Percentiles rank a stretch among this genome's conserved stretches.
These are phyloP conservation scores for Pseudomyrmex dendroicus DNA, from an alignment of 1,140 invertebrate genomes.

Conservation along the genomic window DNA sequence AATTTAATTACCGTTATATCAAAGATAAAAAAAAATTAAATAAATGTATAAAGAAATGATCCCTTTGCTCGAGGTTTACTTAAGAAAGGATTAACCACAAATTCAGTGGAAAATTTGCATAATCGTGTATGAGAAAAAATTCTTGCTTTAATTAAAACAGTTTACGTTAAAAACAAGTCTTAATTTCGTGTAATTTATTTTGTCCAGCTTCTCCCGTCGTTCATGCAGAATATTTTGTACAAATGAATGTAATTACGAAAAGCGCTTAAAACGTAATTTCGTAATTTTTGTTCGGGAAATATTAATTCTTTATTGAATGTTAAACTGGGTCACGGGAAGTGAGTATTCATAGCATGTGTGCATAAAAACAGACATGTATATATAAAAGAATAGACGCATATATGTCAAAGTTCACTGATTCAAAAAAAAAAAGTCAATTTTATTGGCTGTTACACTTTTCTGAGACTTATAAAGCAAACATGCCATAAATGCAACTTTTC, in stretches of 20 bases:
- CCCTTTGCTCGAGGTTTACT: not conserved
- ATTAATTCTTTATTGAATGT: constrained; percentile 8
- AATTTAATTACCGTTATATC: not conserved
- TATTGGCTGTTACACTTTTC: no score
- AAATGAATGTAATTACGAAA: constrained; percentile 3
- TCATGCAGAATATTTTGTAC: not conserved
- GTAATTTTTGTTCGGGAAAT: not conserved
- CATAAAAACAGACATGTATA: not conserved
- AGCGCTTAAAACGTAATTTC: not conserved
- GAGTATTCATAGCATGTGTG: not conserved
- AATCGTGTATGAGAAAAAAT: not conserved
- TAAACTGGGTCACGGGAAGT: not conserved
- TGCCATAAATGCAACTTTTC: no score
- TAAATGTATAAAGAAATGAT: not conserved
- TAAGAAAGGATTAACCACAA: not conserved
- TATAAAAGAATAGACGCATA: not conserved
- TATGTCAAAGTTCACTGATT: no score
- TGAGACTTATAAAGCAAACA: no score
- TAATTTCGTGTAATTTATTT: not conserved
- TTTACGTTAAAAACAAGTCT: constrained; percentile 2
- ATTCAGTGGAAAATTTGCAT: not conserved
- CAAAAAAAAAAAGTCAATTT: no score
- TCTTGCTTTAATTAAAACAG: not conserved
- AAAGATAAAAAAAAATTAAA: not conserved
- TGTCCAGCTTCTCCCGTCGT: not conserved